Evolutionary conservation across 2,888 invertebrate species (phyloP).

Genomic region (Dermolepida albohirtum): DNA sequence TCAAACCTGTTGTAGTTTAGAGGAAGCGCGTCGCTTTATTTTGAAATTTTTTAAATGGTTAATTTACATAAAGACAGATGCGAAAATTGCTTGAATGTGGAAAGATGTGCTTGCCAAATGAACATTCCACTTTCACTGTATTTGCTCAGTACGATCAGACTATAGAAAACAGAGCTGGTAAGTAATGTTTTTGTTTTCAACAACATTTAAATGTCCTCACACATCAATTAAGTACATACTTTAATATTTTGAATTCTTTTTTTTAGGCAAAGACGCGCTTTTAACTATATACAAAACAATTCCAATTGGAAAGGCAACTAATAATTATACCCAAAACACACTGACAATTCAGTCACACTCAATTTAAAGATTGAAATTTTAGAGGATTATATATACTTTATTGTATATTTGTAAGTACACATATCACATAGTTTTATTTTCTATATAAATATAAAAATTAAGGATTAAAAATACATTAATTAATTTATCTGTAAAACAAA

Average conservation of each 20-base stretch:
- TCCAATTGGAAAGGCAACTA: conserved; percentile 7
- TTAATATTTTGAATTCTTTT: neutral
- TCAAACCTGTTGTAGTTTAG: conserved; percentile 28
- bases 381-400: neutral
- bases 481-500: too few relatives aligned
- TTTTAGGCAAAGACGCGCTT: conserved; percentile 7
- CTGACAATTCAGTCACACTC: too few relatives aligned
- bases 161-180: conserved; percentile 30
- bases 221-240: conserved; percentile 17
- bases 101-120: conserved; percentile 16
- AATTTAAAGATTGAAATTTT: too few relatives aligned
- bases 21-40: conserved; percentile 39
- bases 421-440: neutral
- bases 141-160: neutral
- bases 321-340: neutral
- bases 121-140: conserved; percentile 12
- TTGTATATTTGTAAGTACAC: conserved; percentile 27
- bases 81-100: conserved; percentile 9
- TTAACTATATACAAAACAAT: neutral
- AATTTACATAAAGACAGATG: conserved; percentile 31
- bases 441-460: neutral
- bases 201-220: conserved; percentile 26
- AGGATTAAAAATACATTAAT: too few relatives aligned
- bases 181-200: conserved; percentile 40
- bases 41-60: conserved; percentile 42